Evolutionary conservation across 2,797 vertebrate species (phyloP).

Genomic region (Crocidura indochinensis): DNA sequence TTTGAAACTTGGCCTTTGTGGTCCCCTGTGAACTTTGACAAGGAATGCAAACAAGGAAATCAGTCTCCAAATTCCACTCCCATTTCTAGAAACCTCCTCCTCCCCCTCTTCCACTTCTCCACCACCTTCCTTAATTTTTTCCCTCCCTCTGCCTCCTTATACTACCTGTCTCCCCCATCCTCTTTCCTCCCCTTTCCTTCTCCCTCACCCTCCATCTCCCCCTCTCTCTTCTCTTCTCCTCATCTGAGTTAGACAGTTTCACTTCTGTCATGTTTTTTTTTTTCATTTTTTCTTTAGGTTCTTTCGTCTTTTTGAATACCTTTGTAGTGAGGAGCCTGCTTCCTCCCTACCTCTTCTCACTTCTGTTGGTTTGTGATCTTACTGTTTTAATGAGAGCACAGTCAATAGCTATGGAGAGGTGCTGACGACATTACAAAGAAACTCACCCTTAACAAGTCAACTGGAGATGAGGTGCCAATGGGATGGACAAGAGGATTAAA

Average conservation of each 20-base stretch:
- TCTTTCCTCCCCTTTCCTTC: too few species aligned
- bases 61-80: background rate
- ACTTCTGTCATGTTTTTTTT: conserved; percentile 81
- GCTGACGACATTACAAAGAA: conserved; percentile 78
- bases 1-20: conserved; percentile 54
- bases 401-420: conserved; percentile 64
- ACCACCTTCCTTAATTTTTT: background rate
- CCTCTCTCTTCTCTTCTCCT: background rate
- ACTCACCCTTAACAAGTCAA: conserved; percentile 72
- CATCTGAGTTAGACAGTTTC: conserved; percentile 79
- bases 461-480: conserved; percentile 73
- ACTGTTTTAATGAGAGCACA: conserved; percentile 74
- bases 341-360: conserved; percentile 73
- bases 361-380: conserved; percentile 80
- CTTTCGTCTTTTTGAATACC: conserved; percentile 74
- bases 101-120: background rate
- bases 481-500: conserved; percentile 79
- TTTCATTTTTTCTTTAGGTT: conserved; percentile 88
- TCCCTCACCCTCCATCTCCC: too few species aligned
- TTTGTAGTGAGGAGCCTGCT: conserved; percentile 70
- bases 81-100: background rate
- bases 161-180: background rate
- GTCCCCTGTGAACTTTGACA: conserved; percentile 26
- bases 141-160: background rate
- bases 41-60: conserved; percentile 26